A percentile compares a stretch with the other conserved stretches of the same genome.
Evolutionary conservation across 2,797 vertebrate species (phyloP).

Genomic region (Pangasius mekongensis): DNA sequence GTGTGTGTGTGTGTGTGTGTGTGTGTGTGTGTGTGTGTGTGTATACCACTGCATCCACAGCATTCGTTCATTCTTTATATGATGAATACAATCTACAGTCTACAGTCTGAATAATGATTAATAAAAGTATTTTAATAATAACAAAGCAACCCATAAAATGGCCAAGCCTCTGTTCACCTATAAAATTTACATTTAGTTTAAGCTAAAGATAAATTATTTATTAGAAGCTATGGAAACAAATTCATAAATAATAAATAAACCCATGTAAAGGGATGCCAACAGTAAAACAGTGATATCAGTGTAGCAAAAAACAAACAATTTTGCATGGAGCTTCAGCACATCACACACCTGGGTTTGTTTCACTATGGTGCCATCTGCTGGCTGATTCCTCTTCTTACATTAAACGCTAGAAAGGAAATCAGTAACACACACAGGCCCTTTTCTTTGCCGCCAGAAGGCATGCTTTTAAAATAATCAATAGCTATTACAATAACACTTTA

Average conservation of each 20-base stretch:
- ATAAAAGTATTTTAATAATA: background rate
- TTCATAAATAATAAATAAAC: background rate
- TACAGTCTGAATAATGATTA: background rate
- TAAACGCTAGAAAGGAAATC: background rate
- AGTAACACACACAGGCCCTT: background rate
- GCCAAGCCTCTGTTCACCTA: background rate
- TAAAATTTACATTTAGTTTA: background rate
- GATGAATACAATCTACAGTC: background rate
- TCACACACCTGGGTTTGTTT: background rate
- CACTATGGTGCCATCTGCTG: constrained; percentile 50
- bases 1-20: background rate
- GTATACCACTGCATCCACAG: background rate
- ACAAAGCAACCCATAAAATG: background rate
- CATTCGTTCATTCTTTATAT: background rate
- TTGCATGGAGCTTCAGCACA: background rate
- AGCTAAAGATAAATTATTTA: background rate
- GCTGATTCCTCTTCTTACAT: background rate
- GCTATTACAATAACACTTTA: background rate
- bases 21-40: background rate
- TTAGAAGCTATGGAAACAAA: background rate
- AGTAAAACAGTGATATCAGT: background rate
- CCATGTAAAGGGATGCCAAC: background rate
- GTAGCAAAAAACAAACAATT: background rate
- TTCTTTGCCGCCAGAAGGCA: background rate
- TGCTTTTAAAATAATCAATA: background rate